Evolutionary conservation across 1,140 invertebrate species (phyloP), one percentile per base, ranked within the genome.

Genomic region (Neodiprion fabricii): DNA sequence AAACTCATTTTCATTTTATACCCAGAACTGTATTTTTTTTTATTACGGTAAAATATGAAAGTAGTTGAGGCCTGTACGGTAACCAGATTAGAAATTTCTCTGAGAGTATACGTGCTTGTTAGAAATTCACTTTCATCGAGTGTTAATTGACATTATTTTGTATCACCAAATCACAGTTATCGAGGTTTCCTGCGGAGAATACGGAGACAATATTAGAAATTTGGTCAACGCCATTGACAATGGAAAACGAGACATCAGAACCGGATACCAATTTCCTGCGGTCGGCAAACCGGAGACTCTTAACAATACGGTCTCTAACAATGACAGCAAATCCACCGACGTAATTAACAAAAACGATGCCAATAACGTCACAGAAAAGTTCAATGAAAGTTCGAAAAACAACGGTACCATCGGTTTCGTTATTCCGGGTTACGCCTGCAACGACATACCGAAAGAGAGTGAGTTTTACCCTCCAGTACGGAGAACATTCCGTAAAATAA

Each of bases 101-200:
- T 40, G 28, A 5, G 28, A 3, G 28, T 5, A 40, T 40, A 40
- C 28, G 28, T 40, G 28, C 28, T 40, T 2, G 28, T 40, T 5
- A 40, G 28, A 40, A 40, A 40, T 40, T 40, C 28, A 40, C 5
- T 40, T 40, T 40, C 28, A 2, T 40, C 28, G 5, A 40, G 28
- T 40, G 28, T 40, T 40, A 5, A 40, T 40, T 40, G 5, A 40
- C 5, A 40, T 40, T 40, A 1, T 40, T 40, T 40, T 5, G 28
- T 40, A 40, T 40, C 28, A 40, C 28, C 28, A 40, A 40, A 40
- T 40, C 28, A 48, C 83, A 94, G 93, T 97, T 73, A 98, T 98
- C 88, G 96, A 98, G 85, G 96, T 98, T 0, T 96, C 97, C 0
- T 96, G 96, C 83, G 97, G 97, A 0, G 97, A 98, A 86, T 97